phyloP scores from a whole-genome alignment of 2,888 invertebrate species.

The Drosophila subsilvestris region DNA sequence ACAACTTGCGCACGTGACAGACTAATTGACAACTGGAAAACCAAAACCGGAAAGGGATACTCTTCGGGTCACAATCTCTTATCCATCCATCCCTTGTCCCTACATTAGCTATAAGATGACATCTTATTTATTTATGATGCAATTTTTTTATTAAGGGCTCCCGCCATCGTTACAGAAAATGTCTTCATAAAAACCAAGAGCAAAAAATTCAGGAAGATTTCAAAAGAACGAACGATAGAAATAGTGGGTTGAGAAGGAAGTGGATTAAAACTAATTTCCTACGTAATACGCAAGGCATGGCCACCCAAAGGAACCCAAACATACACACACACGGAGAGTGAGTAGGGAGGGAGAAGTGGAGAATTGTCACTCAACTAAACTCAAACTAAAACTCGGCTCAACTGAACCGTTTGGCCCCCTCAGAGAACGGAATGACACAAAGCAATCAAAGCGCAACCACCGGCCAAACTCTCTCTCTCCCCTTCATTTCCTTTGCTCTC shows the following conservation, averaged over 20 bases:
- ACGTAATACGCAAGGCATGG: constrained; percentile 49
- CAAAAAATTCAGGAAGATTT: not conserved
- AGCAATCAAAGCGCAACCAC: constrained; percentile 67
- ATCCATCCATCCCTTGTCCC: constrained; percentile 18
- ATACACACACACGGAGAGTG: constrained; percentile 20
- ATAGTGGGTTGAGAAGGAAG: constrained; percentile 53
- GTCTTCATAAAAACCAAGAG: constrained; percentile 45
- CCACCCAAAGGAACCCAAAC: constrained; percentile 22
- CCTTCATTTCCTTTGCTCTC: not conserved
- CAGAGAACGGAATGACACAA: constrained; percentile 59
- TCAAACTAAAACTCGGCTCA: constrained; percentile 14
- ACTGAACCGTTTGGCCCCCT: constrained; percentile 45
- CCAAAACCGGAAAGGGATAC: constrained; percentile 4
- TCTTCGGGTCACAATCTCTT: not conserved
- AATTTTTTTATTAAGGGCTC: constrained; percentile 63
- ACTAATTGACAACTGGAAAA: constrained; percentile 35
- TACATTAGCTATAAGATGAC: constrained; percentile 32
- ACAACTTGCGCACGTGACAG: constrained; percentile 44
- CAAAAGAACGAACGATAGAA: constrained; percentile 1
- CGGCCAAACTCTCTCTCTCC: constrained; percentile 38
- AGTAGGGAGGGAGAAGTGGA: constrained; percentile 18
- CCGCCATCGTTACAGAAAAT: constrained; percentile 10
- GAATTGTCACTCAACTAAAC: constrained; percentile 37
- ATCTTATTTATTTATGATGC: constrained; percentile 71
- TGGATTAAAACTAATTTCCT: constrained; percentile 77